phyloP scores from a whole-genome alignment of 2,797 vertebrate species.

The Meriones psammophilus region DNA sequence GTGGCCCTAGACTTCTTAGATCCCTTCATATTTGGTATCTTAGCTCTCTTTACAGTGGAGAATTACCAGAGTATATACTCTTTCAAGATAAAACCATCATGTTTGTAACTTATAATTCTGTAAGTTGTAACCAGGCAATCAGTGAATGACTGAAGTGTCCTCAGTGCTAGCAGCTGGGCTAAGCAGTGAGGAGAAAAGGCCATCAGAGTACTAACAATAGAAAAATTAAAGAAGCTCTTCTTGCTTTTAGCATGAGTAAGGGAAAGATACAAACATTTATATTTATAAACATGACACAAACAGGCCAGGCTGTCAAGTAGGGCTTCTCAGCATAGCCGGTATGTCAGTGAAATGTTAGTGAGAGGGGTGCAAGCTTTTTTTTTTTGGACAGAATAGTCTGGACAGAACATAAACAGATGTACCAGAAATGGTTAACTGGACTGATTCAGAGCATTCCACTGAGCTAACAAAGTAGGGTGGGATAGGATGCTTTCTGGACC shows the following conservation, averaged over 20 bases:
- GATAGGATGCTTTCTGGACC: neutral
- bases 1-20: slow-evolving; percentile 23
- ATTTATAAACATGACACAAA: slow-evolving; percentile 15
- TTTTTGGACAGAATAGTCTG: neutral
- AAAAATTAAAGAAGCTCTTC: slow-evolving; percentile 16
- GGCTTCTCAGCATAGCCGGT: neutral
- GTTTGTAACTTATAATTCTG: slow-evolving; percentile 19
- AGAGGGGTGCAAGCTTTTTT: neutral
- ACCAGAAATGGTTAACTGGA: neutral
- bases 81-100: slow-evolving; percentile 51
- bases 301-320: neutral
- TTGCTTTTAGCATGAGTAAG: slow-evolving; percentile 14
- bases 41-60: slow-evolving; percentile 43
- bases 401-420: neutral
- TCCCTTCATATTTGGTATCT: neutral
- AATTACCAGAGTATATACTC: neutral
- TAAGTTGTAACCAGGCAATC: neutral
- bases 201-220: neutral
- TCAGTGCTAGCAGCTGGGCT: neutral
- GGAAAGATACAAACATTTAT: slow-evolving; percentile 39
- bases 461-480: neutral
- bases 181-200: slow-evolving; percentile 7
- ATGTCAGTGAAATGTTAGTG: slow-evolving; percentile 14
- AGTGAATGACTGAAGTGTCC: slow-evolving; percentile 28
- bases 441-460: neutral